Conservation (phyloP, 2,797 vertebrate genomes). For the Pangasius djambal region DNA sequence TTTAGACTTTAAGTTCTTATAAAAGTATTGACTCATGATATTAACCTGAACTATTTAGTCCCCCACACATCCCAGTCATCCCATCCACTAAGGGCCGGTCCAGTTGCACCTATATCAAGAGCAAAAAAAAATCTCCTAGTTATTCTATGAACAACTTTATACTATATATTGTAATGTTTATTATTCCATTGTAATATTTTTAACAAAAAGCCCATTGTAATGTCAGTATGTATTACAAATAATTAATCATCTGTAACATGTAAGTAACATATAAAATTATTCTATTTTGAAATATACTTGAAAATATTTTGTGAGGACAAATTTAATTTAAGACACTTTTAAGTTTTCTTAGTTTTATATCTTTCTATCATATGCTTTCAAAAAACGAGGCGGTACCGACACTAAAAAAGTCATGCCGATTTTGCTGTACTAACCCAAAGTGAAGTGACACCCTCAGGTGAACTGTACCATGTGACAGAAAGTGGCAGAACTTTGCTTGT, state of each 20-base stretch:
- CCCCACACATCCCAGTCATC: slow-evolving; percentile 72
- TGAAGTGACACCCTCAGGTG: slow-evolving; percentile 65
- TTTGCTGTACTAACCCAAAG: slow-evolving; percentile 72
- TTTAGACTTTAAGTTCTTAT: background rate
- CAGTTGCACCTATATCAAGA: slow-evolving; percentile 65
- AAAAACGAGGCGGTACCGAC: background rate
- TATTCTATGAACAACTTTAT: background rate
- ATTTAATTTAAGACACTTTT: background rate
- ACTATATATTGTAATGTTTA: background rate
- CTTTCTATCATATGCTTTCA: background rate
- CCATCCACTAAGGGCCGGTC: slow-evolving; percentile 53
- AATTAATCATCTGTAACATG: background rate
- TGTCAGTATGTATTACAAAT: background rate
- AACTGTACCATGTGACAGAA: slow-evolving; percentile 74
- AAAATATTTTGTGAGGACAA: background rate
- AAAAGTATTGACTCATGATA: background rate
- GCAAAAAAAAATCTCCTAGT: background rate
- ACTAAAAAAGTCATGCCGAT: too few relatives aligned
- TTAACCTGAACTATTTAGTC: slow-evolving; percentile 53
- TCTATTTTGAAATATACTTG: background rate
- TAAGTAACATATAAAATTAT: background rate
- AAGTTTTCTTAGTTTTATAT: background rate
- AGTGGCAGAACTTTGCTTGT: slow-evolving; percentile 75
- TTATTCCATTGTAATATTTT: background rate
- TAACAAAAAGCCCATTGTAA: background rate